Percentiles rank a stretch among this genome's conserved stretches.
Conservation (phyloP, 37 sponge, comb jelly and placozoan genomes). For the Dysidea cf. avara region DNA sequence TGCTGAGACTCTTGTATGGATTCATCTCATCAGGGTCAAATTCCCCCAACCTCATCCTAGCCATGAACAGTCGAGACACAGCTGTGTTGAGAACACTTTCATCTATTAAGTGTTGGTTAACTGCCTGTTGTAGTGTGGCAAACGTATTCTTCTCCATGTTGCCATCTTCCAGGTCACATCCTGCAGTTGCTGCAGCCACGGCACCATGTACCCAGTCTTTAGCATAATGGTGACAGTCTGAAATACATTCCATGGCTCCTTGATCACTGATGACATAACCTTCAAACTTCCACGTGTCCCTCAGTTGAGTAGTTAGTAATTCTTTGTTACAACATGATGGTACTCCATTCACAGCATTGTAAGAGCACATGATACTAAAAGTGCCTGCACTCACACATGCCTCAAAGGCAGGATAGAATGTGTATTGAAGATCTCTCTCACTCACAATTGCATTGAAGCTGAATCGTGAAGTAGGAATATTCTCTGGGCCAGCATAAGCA, state of each 20-base stretch:
- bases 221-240: conserved; percentile 42
- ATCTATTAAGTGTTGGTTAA: too few relatives aligned
- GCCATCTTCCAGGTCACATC: conserved; percentile 46
- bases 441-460: conserved; percentile 53
- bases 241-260: conserved; percentile 55
- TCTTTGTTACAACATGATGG: conserved; percentile 64
- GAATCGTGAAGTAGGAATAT: conserved; percentile 52
- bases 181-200: conserved; percentile 56
- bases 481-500: conserved; percentile 66
- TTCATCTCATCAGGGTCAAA: conserved; percentile 68
- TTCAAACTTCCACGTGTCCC: conserved; percentile 53
- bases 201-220: conserved; percentile 17
- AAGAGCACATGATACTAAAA: conserved; percentile 61
- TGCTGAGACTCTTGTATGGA: conserved; percentile 22
- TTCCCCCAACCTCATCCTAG: conserved; percentile 67
- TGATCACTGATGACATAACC: conserved; percentile 73
- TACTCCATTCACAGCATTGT: conserved; percentile 59
- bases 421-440: conserved; percentile 51
- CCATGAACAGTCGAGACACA: conserved; percentile 48
- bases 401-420: conserved; percentile 59
- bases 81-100: conserved; percentile 34
- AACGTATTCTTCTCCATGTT: conserved; percentile 42
- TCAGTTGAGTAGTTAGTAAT: conserved; percentile 47
- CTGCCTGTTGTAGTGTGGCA: conserved; percentile 40
- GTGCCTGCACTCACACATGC: conserved; percentile 53